Percentiles rank a stretch among this genome's conserved stretches.
These are phyloP conservation scores for Dryococelus australis DNA, from an alignment of 2,888 invertebrate species.

Conservation along the genomic window DNA sequence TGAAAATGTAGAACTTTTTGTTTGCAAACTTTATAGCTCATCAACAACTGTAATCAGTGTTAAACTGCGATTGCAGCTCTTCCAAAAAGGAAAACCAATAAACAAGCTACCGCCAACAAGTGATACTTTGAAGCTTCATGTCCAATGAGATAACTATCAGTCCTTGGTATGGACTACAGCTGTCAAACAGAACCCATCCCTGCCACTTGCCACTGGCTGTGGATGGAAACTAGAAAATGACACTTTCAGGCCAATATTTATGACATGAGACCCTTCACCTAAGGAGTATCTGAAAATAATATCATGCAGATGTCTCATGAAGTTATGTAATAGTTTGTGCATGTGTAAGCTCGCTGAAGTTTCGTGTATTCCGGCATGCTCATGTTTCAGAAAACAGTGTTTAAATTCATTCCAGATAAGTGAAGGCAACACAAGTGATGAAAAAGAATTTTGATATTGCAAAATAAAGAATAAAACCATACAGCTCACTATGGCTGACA, in stretches of 20 bases:
- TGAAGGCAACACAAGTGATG: background rate
- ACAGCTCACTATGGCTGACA: background rate
- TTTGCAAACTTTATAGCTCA: too few species aligned
- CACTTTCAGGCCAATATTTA: background rate
- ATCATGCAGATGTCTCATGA: constrained; percentile 24
- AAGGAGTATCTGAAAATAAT: background rate
- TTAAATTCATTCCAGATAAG: background rate
- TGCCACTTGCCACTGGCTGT: background rate
- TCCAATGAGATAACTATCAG: background rate
- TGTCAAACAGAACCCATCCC: background rate
- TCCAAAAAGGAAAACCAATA: too few species aligned
- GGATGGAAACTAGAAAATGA: constrained; percentile 24
- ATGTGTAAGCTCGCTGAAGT: background rate
- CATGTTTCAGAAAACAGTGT: background rate
- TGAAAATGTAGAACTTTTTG: background rate
- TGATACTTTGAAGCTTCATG: too few species aligned
- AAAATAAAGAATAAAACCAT: background rate
- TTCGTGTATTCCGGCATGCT: background rate
- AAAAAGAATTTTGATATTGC: background rate
- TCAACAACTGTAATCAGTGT: too few species aligned
- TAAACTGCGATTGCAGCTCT: too few species aligned
- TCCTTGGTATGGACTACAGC: background rate
- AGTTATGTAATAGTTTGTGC: background rate
- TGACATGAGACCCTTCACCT: background rate
- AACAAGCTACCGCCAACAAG: too few species aligned